Evolutionary conservation across 2,797 vertebrate species (phyloP).

Genomic region (Hippopotamyrus pictus): DNA sequence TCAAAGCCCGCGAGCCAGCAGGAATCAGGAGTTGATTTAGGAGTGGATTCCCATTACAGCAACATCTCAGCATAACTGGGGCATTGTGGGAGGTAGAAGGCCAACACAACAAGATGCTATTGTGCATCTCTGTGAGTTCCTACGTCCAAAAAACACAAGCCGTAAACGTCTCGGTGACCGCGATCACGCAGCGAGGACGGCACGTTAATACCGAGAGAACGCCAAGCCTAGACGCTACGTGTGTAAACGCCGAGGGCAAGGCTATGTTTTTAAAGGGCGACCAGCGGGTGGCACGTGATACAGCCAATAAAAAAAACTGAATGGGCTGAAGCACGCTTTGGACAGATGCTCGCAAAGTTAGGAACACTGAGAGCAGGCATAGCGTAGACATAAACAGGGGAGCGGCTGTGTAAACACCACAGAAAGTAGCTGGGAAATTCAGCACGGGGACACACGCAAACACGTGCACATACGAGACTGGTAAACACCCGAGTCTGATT

Average conservation of each 20-base stretch:
- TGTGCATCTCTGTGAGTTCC: not conserved
- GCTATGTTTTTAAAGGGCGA: not conserved
- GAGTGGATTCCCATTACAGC: constrained; percentile 14
- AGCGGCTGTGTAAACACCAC: not conserved
- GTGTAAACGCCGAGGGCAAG: not conserved
- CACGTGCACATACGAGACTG: not conserved
- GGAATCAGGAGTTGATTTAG: constrained; percentile 14
- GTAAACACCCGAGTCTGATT: not conserved
- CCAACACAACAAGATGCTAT: constrained; percentile 3
- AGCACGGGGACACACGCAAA: not conserved
- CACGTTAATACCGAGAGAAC: not conserved
- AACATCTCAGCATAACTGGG: constrained; percentile 10
- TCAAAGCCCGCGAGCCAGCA: not conserved
- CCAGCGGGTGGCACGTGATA: not conserved
- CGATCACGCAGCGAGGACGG: not conserved
- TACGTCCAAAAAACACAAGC: constrained; percentile 2
- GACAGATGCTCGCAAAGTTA: not conserved
- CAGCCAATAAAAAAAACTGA: constrained; percentile 2
- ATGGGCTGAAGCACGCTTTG: not conserved
- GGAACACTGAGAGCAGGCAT: not conserved
- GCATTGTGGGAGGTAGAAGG: not conserved
- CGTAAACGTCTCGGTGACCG: not conserved
- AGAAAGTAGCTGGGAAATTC: not conserved
- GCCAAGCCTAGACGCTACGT: not conserved
- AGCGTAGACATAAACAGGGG: not conserved